Percentiles rank a stretch among this genome's conserved stretches.
Conservation (phyloP, 92 coral and sea anemone genomes). For the Plumapathes pennacea region DNA sequence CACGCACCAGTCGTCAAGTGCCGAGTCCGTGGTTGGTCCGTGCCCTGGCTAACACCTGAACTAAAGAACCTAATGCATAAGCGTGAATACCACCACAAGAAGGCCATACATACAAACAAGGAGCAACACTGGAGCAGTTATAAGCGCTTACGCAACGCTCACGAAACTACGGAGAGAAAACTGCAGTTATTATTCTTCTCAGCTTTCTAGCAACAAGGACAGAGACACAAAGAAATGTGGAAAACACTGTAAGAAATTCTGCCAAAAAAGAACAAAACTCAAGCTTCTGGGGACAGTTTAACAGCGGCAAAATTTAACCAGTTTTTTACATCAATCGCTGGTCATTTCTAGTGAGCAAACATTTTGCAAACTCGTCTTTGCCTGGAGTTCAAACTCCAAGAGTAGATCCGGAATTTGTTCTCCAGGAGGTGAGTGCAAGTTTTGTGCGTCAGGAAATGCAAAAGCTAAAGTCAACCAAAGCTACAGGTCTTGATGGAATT, state of each 20-base stretch:
- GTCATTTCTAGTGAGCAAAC: no score
- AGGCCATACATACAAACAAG: constrained; percentile 44
- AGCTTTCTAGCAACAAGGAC: constrained; percentile 26
- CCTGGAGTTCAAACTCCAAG: no score
- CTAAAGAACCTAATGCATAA: constrained; percentile 37
- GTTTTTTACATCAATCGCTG: constrained; percentile 52
- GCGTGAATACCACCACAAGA: constrained; percentile 54
- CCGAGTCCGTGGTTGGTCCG: constrained; percentile 40
- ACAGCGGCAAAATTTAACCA: constrained; percentile 45
- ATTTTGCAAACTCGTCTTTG: no score
- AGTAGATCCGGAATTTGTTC: constrained; percentile 40
- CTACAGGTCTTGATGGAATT: constrained; percentile 57
- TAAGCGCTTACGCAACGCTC: constrained; percentile 35
- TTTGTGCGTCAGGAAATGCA: constrained; percentile 38
- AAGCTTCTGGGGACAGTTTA: constrained; percentile 1
- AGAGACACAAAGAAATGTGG: constrained; percentile 58
- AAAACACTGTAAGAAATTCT: constrained; percentile 30
- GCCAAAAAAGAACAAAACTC: constrained; percentile 27
- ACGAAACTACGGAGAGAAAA: constrained; percentile 16
- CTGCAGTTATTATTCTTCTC: constrained; percentile 9
- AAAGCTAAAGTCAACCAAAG: constrained; percentile 49
- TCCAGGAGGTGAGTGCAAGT: constrained; percentile 33
- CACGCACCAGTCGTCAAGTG: constrained; percentile 27
- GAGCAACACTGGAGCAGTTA: constrained; percentile 54
- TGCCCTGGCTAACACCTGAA: constrained; percentile 52